Base-by-base conservation (phyloP, 2,797 vertebrate genomes). In the Enteromius trimaculatus region DNA sequence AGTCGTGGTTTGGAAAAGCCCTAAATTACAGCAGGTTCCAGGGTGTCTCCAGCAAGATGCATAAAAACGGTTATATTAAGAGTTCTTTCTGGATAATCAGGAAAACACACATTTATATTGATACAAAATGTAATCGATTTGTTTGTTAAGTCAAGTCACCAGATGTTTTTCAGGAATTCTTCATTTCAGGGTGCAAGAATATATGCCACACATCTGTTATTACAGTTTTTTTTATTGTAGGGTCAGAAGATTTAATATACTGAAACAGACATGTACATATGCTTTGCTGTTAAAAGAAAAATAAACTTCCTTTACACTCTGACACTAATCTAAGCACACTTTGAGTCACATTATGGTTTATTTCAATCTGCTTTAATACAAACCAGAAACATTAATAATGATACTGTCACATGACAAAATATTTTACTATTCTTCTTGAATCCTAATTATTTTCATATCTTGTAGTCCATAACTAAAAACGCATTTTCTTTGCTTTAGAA, bases 401-500 rank as follows among this genome's bases (percentile, higher is more conserved):
- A 31, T 49, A 74, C 21, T 51, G 14, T 49, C 8, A 10, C 51
- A 21, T 65, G 58, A 75, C 16, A 26, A 34, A 47, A 75, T 65
- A 75, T 31, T 51, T 53, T 65, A 21, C 29, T 37, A 34, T n/a
- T 9, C 29, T 37, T 66, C 23, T 23, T 39, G 17, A 21, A 29
- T 55, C 34, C 1, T 21, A 60, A 31, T 39, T 55, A 53, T 19
- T 21, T 74, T 21, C 29, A 26, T 75, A n/a, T 78, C 47, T 58
- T 37, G n/a, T 3, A 53, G 77, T 70, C 31, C 37, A 47, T 51
- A 77, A 64, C n/a, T 29, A 58, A 64, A 64, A 64, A 37, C 82
- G 17, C 65, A 23, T 53, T 76, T 71, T 81, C 49, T 80, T 39
- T 21, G 42, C 77, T 82, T 42, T 70, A 91, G 89, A 89, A 95